phyloP scores from a whole-genome alignment of 2,888 invertebrate genomes.

The Drosophila kokeensis region DNA sequence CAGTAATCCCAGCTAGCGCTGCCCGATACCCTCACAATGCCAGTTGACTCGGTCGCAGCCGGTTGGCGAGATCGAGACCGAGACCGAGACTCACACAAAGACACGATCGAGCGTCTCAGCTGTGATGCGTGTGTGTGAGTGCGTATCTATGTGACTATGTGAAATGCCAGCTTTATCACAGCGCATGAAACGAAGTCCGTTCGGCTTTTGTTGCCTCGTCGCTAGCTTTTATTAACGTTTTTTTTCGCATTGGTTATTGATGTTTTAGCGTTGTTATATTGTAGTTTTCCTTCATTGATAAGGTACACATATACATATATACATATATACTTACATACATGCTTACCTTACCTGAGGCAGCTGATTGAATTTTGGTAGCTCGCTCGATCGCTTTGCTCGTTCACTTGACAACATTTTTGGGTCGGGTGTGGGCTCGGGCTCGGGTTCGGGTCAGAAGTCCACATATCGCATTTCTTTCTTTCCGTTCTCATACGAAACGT shows the following conservation, averaged over 20 bases:
- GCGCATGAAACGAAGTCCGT: constrained; percentile 58
- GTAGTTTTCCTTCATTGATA: constrained; percentile 75
- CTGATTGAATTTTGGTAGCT: constrained; percentile 47
- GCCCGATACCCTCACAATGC: constrained; percentile 57
- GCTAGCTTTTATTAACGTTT: constrained; percentile 38
- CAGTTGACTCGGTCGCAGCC: constrained; percentile 45
- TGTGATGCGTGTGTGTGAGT: constrained; percentile 19
- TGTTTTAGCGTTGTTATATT: constrained; percentile 66
- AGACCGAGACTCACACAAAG: constrained; percentile 50
- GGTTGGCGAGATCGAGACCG: constrained; percentile 23
- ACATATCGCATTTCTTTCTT: constrained; percentile 59
- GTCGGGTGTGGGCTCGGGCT: background rate
- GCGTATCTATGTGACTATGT: constrained; percentile 24
- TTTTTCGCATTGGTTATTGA: constrained; percentile 68
- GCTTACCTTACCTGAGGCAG: constrained; percentile 9
- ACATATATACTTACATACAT: background rate
- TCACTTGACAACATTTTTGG: constrained; percentile 56
- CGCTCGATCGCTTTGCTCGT: constrained; percentile 38
- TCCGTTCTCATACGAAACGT: constrained; percentile 47
- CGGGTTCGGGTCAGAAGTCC: constrained; percentile 63
- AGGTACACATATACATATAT: constrained; percentile 16
- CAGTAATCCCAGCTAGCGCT: constrained; percentile 67
- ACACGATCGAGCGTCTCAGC: constrained; percentile 67
- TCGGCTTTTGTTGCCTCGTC: constrained; percentile 40
- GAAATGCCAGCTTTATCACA: constrained; percentile 69